Percentiles rank a stretch among this genome's conserved stretches.
These are phyloP conservation scores for Pterostichus madidus DNA, from an alignment of 2,888 invertebrate genomes.

Conservation along the genomic window DNA sequence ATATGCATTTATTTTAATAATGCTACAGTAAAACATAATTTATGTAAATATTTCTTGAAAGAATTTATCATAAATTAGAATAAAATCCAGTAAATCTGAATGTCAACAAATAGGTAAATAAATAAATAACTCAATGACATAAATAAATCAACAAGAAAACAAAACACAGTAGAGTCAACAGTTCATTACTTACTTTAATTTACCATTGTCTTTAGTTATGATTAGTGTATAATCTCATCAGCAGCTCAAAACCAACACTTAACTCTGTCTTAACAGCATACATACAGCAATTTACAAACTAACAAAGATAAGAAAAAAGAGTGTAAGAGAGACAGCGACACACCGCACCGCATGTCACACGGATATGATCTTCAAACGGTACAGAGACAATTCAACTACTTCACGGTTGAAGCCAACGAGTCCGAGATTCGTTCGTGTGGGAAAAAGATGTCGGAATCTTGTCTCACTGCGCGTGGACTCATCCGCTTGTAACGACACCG, in stretches of 20 bases:
- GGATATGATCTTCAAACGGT: constrained; percentile 63
- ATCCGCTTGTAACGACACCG: constrained; percentile 44
- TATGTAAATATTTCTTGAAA: neutral
- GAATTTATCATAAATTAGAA: neutral
- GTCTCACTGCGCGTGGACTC: neutral
- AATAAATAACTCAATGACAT: constrained; percentile 25
- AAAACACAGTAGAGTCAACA: constrained; percentile 12
- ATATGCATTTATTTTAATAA: no score
- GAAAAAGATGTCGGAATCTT: constrained; percentile 35
- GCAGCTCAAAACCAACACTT: constrained; percentile 3
- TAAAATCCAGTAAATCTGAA: constrained; percentile 8
- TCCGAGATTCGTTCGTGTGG: constrained; percentile 60
- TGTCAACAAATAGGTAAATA: constrained; percentile 4
- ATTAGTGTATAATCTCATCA: constrained; percentile 23
- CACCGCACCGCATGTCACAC: constrained; percentile 41
- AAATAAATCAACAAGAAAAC: neutral
- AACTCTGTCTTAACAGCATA: neutral
- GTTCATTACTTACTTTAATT: constrained; percentile 32
- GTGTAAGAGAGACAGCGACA: constrained; percentile 1
- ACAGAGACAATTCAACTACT: constrained; percentile 55
- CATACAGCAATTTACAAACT: constrained; percentile 36
- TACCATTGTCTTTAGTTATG: constrained; percentile 23
- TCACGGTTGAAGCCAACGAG: constrained; percentile 51
- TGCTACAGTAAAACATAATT: no score
- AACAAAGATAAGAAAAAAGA: constrained; percentile 26